These are phyloP conservation scores for Drosophila niveifrons DNA, from an alignment of 2,888 invertebrate genomes.

Conservation along the genomic window DNA sequence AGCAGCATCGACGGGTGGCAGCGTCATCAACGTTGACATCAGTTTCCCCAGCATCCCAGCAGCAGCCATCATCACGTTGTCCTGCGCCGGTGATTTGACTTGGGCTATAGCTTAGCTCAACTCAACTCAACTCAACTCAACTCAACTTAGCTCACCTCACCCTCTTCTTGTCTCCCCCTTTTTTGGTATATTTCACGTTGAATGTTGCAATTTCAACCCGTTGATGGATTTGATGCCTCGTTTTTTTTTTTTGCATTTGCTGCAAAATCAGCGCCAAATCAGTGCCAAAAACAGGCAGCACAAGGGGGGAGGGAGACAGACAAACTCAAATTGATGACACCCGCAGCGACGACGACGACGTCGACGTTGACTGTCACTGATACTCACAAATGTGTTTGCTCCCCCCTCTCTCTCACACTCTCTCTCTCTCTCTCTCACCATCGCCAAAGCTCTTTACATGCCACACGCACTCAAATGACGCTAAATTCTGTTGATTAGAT, in stretches of 20 bases:
- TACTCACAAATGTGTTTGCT: slow-evolving; percentile 65
- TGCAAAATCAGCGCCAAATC: slow-evolving; percentile 77
- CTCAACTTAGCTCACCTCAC: neutral
- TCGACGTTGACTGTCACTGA: slow-evolving; percentile 62
- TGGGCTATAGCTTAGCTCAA: slow-evolving; percentile 19
- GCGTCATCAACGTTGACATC: slow-evolving; percentile 64
- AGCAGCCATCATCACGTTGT: slow-evolving; percentile 66
- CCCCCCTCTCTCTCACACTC: neutral
- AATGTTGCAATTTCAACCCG: slow-evolving; percentile 80
- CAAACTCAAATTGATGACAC: slow-evolving; percentile 80
- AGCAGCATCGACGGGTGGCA: slow-evolving; percentile 72
- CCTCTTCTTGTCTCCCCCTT: neutral
- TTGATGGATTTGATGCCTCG: slow-evolving; percentile 75
- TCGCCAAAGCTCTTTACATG: slow-evolving; percentile 49
- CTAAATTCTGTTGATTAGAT: slow-evolving; percentile 80
- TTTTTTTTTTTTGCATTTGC: slow-evolving; percentile 36
- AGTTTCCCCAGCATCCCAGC: slow-evolving; percentile 32
- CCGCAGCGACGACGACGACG: slow-evolving; percentile 53
- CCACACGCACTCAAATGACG: slow-evolving; percentile 72
- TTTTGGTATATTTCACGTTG: slow-evolving; percentile 49
- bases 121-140: neutral
- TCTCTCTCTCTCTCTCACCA: too few species aligned
- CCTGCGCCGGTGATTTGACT: slow-evolving; percentile 60
- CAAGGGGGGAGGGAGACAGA: slow-evolving; percentile 16
- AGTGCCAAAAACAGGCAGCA: slow-evolving; percentile 58